Conservation (phyloP, 2,113 vertebrate species). For the Apistogramma diplotaenia region DNA sequence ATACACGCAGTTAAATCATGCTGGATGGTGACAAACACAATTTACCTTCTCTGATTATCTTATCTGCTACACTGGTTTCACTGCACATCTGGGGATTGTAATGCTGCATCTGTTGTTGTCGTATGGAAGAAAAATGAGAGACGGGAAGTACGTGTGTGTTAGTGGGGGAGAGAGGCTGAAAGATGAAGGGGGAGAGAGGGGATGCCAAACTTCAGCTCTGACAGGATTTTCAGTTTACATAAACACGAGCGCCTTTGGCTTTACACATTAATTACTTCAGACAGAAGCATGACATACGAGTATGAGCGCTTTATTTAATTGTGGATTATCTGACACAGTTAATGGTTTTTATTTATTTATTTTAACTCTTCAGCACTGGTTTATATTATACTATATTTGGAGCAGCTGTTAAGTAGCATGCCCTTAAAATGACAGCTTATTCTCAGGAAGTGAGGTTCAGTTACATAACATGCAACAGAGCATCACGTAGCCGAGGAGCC, state of each 20-base stretch:
- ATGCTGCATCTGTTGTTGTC: background rate
- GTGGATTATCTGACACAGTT: background rate
- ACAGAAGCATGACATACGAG: background rate
- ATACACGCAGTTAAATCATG: background rate
- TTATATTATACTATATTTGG: background rate
- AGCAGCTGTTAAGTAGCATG: background rate
- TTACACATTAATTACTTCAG: background rate
- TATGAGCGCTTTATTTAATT: background rate
- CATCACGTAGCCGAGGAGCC: background rate
- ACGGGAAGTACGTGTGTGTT: background rate
- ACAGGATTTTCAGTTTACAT: background rate
- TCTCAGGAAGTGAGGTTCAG: background rate
- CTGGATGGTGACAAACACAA: background rate
- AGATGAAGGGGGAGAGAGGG: too few species aligned
- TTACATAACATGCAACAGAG: background rate
- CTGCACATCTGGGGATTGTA: background rate
- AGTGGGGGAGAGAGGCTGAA: background rate
- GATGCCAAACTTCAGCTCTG: background rate
- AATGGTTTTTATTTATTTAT: too few species aligned
- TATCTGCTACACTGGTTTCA: background rate
- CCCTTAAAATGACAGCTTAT: background rate
- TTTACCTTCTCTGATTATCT: background rate
- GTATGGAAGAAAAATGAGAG: background rate
- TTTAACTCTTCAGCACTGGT: background rate
- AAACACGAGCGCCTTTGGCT: background rate